A percentile compares a stretch with the other conserved stretches of the same genome.
Conservation (phyloP, 2,797 vertebrate species). For the Typhlichthys subterraneus region DNA sequence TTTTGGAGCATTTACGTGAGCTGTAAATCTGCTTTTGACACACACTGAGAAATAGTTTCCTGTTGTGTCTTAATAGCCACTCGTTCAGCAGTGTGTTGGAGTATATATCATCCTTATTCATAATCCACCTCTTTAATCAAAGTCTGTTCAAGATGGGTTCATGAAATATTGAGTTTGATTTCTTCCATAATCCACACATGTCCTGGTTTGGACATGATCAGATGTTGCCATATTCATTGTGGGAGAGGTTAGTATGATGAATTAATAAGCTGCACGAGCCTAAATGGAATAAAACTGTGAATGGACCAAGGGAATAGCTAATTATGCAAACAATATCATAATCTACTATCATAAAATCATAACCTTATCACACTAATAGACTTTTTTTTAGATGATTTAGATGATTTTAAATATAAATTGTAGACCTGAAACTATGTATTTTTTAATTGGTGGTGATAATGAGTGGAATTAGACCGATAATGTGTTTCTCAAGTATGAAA, state of each 20-base stretch:
- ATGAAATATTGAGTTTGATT: conserved; percentile 13
- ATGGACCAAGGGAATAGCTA: too few species aligned
- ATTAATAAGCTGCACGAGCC: conserved; percentile 2
- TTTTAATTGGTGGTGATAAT: too few species aligned
- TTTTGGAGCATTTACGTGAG: conserved; percentile 36
- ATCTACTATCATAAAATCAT: too few species aligned
- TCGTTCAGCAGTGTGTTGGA: conserved; percentile 2
- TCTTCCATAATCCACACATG: conserved; percentile 5
- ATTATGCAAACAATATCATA: too few species aligned
- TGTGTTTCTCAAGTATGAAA: too few species aligned
- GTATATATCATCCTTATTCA: conserved; percentile 13
- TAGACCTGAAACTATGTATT: too few species aligned
- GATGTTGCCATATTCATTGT: not conserved
- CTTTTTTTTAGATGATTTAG: too few species aligned
- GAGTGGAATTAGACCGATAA: too few species aligned
- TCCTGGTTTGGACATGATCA: conserved; percentile 4
- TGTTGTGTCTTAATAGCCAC: conserved; percentile 28
- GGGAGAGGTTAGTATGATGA: not conserved
- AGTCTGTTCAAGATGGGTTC: conserved; percentile 5
- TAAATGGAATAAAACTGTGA: not conserved
- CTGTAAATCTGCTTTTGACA: conserved; percentile 35
- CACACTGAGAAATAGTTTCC: conserved; percentile 46
- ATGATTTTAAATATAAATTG: too few species aligned
- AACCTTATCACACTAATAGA: too few species aligned
- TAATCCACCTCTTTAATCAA: conserved; percentile 11